Conservation (phyloP, 2,113 vertebrate species). For the Alosa alosa region DNA sequence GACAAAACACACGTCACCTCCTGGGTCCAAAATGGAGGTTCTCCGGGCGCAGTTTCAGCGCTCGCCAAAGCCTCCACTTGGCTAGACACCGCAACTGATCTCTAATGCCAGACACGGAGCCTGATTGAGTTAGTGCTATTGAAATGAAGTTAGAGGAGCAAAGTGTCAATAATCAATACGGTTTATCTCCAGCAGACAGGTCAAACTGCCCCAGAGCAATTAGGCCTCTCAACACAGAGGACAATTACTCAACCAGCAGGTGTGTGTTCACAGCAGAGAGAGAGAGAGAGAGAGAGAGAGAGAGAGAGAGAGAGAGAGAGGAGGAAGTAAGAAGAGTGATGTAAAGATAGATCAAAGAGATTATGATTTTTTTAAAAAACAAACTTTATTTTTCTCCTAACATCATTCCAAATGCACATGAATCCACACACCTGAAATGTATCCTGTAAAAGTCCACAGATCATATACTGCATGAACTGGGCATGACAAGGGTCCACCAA, state of each 20-base stretch:
- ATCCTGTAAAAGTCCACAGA: too few species aligned
- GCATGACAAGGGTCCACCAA: too few species aligned
- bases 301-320: too few species aligned
- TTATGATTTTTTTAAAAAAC: too few species aligned
- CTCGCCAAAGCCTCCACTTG: constrained; percentile 2
- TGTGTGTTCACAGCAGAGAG: background rate
- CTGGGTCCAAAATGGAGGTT: background rate
- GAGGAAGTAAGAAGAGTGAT: too few species aligned
- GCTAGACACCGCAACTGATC: background rate
- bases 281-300: too few species aligned
- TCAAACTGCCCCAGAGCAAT: background rate
- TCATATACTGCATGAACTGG: too few species aligned
- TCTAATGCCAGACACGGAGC: background rate
- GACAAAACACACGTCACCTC: too few species aligned
- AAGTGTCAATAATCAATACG: constrained; percentile 30
- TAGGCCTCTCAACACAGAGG: background rate
- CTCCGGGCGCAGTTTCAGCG: background rate
- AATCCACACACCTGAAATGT: too few species aligned
- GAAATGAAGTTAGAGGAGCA: constrained; percentile 21
- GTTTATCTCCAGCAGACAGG: constrained; percentile 21
- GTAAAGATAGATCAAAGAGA: too few species aligned
- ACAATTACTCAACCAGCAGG: background rate
- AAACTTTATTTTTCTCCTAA: too few species aligned
- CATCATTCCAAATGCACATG: too few species aligned
- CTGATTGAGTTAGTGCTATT: background rate